phyloP scores from a whole-genome alignment of 2,888 invertebrate genomes.

The Acrobasis repandana region DNA sequence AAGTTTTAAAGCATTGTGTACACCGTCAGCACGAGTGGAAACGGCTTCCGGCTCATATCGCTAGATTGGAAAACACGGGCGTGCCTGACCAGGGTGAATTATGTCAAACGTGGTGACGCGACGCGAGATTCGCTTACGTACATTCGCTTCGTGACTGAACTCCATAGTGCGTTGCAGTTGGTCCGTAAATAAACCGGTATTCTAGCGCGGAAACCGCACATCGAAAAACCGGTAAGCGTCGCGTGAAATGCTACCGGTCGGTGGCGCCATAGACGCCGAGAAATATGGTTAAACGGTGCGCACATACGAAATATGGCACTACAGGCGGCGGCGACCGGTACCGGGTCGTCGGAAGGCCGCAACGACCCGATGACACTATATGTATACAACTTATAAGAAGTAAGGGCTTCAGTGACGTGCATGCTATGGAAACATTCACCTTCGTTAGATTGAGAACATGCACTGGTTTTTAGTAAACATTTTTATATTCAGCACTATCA shows the following conservation, averaged over 20 bases:
- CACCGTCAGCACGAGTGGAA: constrained; percentile 42
- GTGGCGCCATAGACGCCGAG: constrained; percentile 59
- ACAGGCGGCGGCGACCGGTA: constrained; percentile 56
- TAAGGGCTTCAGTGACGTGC: constrained; percentile 23
- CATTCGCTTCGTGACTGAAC: constrained; percentile 61
- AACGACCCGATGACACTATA: constrained; percentile 4
- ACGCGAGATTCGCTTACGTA: constrained; percentile 55
- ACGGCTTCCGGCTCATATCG: constrained; percentile 57
- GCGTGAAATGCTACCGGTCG: constrained; percentile 73
- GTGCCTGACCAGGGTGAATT: constrained; percentile 49
- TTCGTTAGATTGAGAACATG: constrained; percentile 24
- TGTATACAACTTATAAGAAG: constrained; percentile 12
- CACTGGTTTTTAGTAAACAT: constrained; percentile 21
- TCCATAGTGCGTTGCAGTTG: constrained; percentile 56
- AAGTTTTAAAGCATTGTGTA: constrained; percentile 45
- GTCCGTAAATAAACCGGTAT: constrained; percentile 70
- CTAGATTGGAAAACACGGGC: constrained; percentile 52
- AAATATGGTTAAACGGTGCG: constrained; percentile 66
- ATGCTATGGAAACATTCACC: constrained; percentile 30
- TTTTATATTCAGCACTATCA: constrained; percentile 11
- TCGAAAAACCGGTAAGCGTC: constrained; percentile 71
- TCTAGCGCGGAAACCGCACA: constrained; percentile 72
- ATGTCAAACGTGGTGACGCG: constrained; percentile 43
- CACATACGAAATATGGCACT: constrained; percentile 64
- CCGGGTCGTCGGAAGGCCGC: constrained; percentile 27